Percentiles rank a stretch among this genome's conserved stretches.
phyloP scores from a whole-genome alignment of 2,888 invertebrate species.

The Pammene aurita region DNA sequence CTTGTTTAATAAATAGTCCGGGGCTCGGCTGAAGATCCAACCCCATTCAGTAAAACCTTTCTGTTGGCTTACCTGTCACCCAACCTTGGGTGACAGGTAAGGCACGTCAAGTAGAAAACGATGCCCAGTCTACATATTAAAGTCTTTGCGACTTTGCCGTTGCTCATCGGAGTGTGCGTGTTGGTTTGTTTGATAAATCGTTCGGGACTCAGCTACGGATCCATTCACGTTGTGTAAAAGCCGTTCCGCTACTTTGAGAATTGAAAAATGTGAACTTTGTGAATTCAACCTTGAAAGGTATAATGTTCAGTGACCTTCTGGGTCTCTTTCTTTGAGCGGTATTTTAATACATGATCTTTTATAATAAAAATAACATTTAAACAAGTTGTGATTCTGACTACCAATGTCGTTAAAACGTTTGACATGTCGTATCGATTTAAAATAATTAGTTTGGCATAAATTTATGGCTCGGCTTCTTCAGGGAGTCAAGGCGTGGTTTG shows the following conservation, averaged over 20 bases:
- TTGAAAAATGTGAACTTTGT: conserved; percentile 38
- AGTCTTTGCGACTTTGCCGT: conserved; percentile 24
- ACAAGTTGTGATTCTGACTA: too few relatives aligned
- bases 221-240: conserved; percentile 33
- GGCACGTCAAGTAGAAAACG: background rate
- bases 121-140: background rate
- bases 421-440: too few relatives aligned
- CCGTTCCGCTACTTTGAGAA: conserved; percentile 28
- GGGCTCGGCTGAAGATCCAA: too few relatives aligned
- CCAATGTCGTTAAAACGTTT: too few relatives aligned
- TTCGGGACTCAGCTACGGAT: conserved; percentile 13
- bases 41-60: too few relatives aligned
- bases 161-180: conserved; percentile 30
- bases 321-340: background rate
- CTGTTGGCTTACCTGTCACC: too few relatives aligned
- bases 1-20: too few relatives aligned
- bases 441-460: too few relatives aligned
- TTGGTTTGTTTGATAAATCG: conserved; percentile 41
- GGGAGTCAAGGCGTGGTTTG: too few relatives aligned
- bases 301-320: conserved; percentile 24
- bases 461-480: too few relatives aligned
- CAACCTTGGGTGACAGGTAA: too few relatives aligned
- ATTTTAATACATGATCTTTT: background rate
- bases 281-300: background rate
- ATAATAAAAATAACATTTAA: too few relatives aligned